A percentile compares a stretch with the other conserved stretches of the same genome.
Conservation (phyloP, 2,113 vertebrate species). For the Tauraco erythrolophus region DNA sequence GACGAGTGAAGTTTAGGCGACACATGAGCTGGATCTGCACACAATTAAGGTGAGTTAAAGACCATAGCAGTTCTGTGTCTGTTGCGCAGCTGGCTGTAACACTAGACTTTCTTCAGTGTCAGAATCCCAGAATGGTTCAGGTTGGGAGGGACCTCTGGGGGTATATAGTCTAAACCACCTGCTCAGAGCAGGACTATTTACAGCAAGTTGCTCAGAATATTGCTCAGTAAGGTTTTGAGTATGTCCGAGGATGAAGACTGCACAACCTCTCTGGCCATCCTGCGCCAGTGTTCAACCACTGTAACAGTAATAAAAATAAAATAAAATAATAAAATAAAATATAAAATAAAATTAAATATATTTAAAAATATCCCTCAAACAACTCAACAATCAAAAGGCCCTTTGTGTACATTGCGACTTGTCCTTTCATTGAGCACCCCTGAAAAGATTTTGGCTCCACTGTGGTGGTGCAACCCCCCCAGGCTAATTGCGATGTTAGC, state of each 20-base stretch:
- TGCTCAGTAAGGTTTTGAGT: rapidly evolving
- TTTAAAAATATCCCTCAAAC: no score
- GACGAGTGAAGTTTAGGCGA: background rate
- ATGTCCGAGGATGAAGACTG: background rate
- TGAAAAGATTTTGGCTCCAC: background rate
- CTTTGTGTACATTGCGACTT: background rate
- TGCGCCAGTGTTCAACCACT: background rate
- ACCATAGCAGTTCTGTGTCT: background rate
- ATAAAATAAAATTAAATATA: no score
- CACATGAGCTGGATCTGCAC: background rate
- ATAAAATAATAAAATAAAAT: background rate
- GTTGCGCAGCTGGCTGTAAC: background rate
- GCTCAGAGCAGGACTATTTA: background rate
- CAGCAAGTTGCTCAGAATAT: background rate
- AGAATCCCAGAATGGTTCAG: background rate
- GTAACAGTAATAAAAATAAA: background rate
- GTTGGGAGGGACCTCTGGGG: background rate
- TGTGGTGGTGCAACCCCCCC: no score
- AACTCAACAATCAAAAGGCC: background rate
- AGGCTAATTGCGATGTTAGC: no score
- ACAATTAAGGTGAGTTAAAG: background rate
- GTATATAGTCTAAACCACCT: background rate
- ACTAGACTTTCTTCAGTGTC: background rate
- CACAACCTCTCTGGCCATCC: background rate
- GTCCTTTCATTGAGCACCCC: background rate